A percentile compares a stretch with the other conserved stretches of the same genome.
Conservation (phyloP, 2,113 vertebrate genomes). For the Dipodomys ordii region DNA sequence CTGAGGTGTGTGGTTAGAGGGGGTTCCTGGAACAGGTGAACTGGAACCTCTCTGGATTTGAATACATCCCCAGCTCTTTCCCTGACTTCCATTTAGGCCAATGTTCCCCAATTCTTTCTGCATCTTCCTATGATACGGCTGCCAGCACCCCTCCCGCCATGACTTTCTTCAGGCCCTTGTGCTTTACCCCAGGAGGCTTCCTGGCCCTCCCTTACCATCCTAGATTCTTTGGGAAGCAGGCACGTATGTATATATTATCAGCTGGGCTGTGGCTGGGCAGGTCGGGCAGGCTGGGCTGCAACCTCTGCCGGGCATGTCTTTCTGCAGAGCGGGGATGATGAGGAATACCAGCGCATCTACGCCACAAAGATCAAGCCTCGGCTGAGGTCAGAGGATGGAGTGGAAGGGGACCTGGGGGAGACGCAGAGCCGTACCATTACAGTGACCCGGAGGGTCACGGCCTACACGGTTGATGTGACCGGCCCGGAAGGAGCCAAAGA, state of each 20-base stretch:
- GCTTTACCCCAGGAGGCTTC: not conserved
- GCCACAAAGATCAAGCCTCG: conserved; percentile 97
- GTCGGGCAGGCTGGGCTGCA: conserved; percentile 26
- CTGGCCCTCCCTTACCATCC: not conserved
- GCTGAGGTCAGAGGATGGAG: conserved; percentile 92
- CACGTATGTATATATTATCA: not conserved
- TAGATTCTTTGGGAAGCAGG: conserved; percentile 6
- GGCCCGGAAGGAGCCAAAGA: conserved; percentile 86
- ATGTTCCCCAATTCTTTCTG: not conserved
- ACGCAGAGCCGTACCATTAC: conserved; percentile 97
- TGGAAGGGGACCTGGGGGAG: conserved; percentile 88
- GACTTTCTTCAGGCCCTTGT: not conserved
- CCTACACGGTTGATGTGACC: conserved; percentile 95
- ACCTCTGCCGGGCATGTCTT: conserved; percentile 44
- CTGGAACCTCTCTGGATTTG: not conserved
- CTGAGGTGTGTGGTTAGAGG: not conserved
- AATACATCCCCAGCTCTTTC: too few relatives aligned
- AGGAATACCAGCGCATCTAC: conserved; percentile 95
- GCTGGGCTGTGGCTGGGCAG: conserved; percentile 54
- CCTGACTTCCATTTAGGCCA: not conserved
- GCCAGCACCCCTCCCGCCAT: not conserved
- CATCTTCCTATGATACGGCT: conserved; percentile 12
- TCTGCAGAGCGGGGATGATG: conserved; percentile 94
- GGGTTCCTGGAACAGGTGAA: not conserved
- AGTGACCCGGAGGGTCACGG: conserved; percentile 94